phyloP scores from a whole-genome alignment of 92 coral and sea anemone genomes.

The Nematostella vectensis region DNA sequence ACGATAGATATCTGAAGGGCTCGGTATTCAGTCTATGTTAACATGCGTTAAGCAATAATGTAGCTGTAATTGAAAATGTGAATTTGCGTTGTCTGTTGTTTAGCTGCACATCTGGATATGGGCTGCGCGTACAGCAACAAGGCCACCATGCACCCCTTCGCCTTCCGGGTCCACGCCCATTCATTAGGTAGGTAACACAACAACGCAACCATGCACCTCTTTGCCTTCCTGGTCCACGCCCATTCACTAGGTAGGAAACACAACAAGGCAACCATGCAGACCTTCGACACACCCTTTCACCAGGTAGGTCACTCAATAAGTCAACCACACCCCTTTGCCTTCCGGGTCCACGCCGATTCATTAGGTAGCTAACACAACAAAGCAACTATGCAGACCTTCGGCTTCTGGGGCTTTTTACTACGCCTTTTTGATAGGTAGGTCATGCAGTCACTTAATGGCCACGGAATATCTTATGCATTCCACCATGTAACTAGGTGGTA shows the following conservation, averaged over 20 bases:
- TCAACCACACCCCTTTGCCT: conserved; percentile 99
- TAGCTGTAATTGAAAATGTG: too few relatives aligned
- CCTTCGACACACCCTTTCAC: conserved; percentile 88
- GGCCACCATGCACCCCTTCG: conserved; percentile 80
- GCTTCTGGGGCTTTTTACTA: too few relatives aligned
- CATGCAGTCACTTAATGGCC: too few relatives aligned
- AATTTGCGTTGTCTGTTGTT: too few relatives aligned
- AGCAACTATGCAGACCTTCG: conserved; percentile 79
- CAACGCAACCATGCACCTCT: conserved; percentile 71
- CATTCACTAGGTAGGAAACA: conserved; percentile 74
- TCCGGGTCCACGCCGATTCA: conserved; percentile 86
- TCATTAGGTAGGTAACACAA: conserved; percentile 61
- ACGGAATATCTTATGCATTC: too few relatives aligned
- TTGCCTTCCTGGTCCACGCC: conserved; percentile 95
- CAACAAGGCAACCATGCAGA: conserved; percentile 58
- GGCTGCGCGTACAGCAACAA: conserved; percentile 56
- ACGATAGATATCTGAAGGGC: too few relatives aligned
- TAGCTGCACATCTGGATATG: conserved; percentile 72
- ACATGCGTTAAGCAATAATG: too few relatives aligned
- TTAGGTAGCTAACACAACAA: conserved; percentile 64
- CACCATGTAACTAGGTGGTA: too few relatives aligned
- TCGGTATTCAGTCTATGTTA: too few relatives aligned
- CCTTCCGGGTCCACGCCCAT: conserved; percentile 96
- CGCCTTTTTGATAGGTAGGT: conserved; percentile 78
- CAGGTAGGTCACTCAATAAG: conserved; percentile 59